Conservation (phyloP, 2,797 vertebrate species). For the Emys orbicularis region DNA sequence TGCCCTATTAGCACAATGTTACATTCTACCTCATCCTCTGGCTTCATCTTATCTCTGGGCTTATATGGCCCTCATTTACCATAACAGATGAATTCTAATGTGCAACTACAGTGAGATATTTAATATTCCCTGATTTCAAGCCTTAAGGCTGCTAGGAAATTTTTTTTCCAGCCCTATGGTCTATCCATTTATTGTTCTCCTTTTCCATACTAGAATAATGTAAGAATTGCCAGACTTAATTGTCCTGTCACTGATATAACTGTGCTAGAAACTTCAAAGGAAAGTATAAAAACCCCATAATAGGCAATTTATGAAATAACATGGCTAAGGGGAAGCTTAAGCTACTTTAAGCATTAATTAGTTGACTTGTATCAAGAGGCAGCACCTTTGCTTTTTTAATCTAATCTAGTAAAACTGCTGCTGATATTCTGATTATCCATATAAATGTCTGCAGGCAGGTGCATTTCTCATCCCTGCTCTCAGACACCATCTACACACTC, state of each 20-base stretch:
- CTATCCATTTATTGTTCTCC: not conserved
- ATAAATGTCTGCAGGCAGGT: not conserved
- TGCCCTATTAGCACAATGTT: not conserved
- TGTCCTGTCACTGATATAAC: not conserved
- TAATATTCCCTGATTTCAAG: not conserved
- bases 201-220: not conserved
- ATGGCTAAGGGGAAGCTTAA: not conserved
- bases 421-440: not conserved
- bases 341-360: not conserved
- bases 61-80: not conserved
- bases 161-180: too few species aligned
- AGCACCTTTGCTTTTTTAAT: not conserved
- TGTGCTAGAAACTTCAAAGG: not conserved
- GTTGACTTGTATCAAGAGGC: not conserved
- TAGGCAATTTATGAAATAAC: not conserved
- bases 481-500: not conserved
- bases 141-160: not conserved
- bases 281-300: not conserved
- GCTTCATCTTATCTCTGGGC: not conserved
- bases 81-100: not conserved
- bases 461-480: not conserved
- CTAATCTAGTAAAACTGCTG: not conserved
- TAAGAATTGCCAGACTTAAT: not conserved
- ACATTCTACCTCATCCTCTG: not conserved
- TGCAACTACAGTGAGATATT: not conserved